A percentile compares a stretch with the other conserved stretches of the same genome.
Evolutionary conservation across 2,888 invertebrate genomes (phyloP).

Genomic region (Oeneis ivallda): DNA sequence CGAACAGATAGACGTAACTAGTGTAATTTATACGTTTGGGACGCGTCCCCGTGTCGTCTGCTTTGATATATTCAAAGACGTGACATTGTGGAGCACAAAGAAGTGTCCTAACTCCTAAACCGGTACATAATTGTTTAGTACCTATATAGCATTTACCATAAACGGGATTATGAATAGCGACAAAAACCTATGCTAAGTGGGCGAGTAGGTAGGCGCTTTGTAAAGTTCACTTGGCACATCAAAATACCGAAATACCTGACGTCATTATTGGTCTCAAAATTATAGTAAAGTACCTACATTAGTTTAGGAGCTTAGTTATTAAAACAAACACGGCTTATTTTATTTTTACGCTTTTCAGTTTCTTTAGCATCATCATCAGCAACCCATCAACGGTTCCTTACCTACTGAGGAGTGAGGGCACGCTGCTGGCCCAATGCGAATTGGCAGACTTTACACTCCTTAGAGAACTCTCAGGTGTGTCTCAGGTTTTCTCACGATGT

Average conservation of each 20-base stretch:
- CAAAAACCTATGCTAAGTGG: neutral
- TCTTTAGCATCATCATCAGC: too few species aligned
- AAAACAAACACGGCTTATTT: too few species aligned
- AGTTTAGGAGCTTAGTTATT: too few species aligned
- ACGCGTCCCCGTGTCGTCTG: conserved; percentile 18
- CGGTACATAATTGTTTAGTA: too few species aligned
- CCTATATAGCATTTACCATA: conserved; percentile 12
- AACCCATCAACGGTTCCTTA: too few species aligned
- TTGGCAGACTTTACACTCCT: too few species aligned
- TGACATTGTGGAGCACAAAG: conserved; percentile 21
- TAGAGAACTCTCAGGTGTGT: too few species aligned
- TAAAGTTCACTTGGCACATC: neutral
- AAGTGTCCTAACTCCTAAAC: neutral
- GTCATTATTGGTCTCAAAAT: neutral
- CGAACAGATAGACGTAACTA: neutral
- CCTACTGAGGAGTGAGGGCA: too few species aligned
- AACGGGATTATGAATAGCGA: conserved; percentile 18
- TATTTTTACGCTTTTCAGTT: too few species aligned
- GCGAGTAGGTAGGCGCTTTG: neutral
- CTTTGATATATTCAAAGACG: conserved; percentile 33
- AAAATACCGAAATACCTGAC: neutral
- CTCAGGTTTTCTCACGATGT: too few species aligned
- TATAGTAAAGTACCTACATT: too few species aligned
- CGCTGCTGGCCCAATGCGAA: too few species aligned
- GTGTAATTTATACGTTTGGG: conserved; percentile 18